Evolutionary conservation across 2,888 invertebrate genomes (phyloP), one percentile per base, ranked within the genome.

Genomic region (Stramonita haemastoma): DNA sequence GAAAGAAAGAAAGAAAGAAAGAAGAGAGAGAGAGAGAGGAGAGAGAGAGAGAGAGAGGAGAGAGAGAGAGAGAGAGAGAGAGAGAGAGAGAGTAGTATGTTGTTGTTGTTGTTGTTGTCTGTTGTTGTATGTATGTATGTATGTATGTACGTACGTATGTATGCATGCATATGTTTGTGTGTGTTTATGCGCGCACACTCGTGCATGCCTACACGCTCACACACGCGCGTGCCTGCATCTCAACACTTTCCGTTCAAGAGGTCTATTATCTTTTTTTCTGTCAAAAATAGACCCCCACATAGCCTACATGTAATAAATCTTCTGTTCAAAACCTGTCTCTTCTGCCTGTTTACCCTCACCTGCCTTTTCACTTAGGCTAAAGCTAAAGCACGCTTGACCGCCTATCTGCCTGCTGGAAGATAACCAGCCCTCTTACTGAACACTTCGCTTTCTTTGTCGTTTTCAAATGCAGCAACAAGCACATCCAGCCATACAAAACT

Each of bases 11-110:
- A 8, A 8, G 8, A 8, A 8, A 46, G 46, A n/a, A n/a, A n/a
- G n/a, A n/a, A n/a, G 46, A 46, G 46, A 46, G 46, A 8, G 46
- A 46, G 46, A 8, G 8, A 8, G 46, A 46, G 46, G 46, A 46
- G 46, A 46, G 46, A 46, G 46, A 46, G 46, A 84, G 84, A 84
- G 57, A 84, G n/a, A 84, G 84, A 84, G n/a, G 84, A 56, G 1
- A 57, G 84, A 56, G 57, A 84, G 29, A 56, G 1, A 84, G n/a
- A 84, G 57, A 84, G 56, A 84, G 17, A 84, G 56, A 84, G 56
- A 84, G 15, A 84, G 56, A 84, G 32, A 73, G 73, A 73, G 73
- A 6, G 22, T 66, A 66, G 22, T 66, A 66, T 22, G 15, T 66
- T 66, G 22, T 66, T 66, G n/a, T n/a, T n/a, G n/a, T n/a, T n/a